phyloP scores from a whole-genome alignment of 2,113 vertebrate genomes.

The Ictidomys tridecemlineatus region DNA sequence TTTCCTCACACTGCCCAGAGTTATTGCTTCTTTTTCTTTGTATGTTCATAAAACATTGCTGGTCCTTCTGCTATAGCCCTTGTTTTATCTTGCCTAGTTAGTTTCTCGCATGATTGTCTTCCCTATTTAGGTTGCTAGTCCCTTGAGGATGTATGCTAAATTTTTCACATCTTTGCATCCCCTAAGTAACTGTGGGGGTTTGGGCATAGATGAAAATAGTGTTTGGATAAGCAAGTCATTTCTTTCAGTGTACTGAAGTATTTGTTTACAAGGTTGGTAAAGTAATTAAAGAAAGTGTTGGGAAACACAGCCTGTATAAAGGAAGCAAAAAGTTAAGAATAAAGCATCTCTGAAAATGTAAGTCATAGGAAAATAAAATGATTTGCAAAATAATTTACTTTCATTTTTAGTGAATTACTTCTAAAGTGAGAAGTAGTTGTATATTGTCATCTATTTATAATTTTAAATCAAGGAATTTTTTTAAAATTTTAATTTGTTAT shows the following conservation, averaged over 20 bases:
- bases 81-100: slow-evolving; percentile 43
- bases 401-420: slow-evolving; percentile 39
- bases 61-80: not conserved
- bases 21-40: not conserved
- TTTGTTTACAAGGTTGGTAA: slow-evolving; percentile 40
- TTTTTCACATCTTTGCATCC: slow-evolving; percentile 44
- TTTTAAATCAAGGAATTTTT: slow-evolving; percentile 34
- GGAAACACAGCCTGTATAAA: slow-evolving; percentile 31
- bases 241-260: slow-evolving; percentile 40
- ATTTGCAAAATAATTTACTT: slow-evolving; percentile 43
- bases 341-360: slow-evolving; percentile 43
- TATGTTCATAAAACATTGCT: not conserved
- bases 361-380: slow-evolving; percentile 48
- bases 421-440: not conserved
- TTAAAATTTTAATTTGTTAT: too few species aligned
- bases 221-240: slow-evolving; percentile 37
- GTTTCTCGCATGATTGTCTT: not conserved
- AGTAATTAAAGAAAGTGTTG: slow-evolving; percentile 59
- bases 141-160: slow-evolving; percentile 22
- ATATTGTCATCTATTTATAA: slow-evolving; percentile 59
- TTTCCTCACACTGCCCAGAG: not conserved
- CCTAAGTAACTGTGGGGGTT: slow-evolving; percentile 2
- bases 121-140: slow-evolving; percentile 27
- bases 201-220: slow-evolving; percentile 56
- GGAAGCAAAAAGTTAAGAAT: slow-evolving; percentile 23